These are phyloP conservation scores for Diarsia dahlii DNA, from an alignment of 2,888 invertebrate genomes.

Conservation along the genomic window DNA sequence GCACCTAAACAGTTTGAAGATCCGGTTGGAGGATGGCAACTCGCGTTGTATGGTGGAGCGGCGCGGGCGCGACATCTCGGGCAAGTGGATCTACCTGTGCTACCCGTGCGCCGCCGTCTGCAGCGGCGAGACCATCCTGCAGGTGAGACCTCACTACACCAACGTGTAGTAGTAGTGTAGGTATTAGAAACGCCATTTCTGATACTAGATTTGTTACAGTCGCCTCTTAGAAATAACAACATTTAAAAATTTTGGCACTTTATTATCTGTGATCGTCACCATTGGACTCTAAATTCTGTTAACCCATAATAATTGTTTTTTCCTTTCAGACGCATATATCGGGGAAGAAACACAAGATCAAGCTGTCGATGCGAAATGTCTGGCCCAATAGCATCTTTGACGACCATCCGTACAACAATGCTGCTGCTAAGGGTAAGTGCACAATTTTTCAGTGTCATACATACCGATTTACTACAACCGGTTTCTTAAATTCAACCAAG, in stretches of 20 bases:
- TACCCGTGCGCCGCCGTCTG: slow-evolving; percentile 89
- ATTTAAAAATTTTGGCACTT: background rate
- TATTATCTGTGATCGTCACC: background rate
- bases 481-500: background rate
- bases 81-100: slow-evolving; percentile 88
- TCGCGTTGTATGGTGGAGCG: slow-evolving; percentile 86
- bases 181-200: background rate
- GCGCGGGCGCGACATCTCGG: slow-evolving; percentile 82
- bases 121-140: slow-evolving; percentile 84
- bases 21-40: slow-evolving; percentile 85
- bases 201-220: background rate
- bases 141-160: slow-evolving; percentile 72
- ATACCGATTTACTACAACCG: background rate
- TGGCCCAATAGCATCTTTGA: slow-evolving; percentile 84
- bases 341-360: slow-evolving; percentile 87
- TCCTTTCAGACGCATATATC: slow-evolving; percentile 85
- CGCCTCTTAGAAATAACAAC: background rate
- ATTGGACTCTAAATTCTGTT: background rate
- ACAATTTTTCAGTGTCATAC: background rate
- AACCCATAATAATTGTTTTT: background rate
- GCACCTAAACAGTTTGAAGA: slow-evolving; percentile 86
- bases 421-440: slow-evolving; percentile 42
- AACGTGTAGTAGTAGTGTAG: background rate
- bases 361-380: slow-evolving; percentile 72
- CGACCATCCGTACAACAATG: slow-evolving; percentile 76